A percentile compares a stretch with the other conserved stretches of the same genome.
These are phyloP conservation scores for Pseudonaja textilis DNA, from an alignment of 2,113 vertebrate genomes.

Conservation along the genomic window DNA sequence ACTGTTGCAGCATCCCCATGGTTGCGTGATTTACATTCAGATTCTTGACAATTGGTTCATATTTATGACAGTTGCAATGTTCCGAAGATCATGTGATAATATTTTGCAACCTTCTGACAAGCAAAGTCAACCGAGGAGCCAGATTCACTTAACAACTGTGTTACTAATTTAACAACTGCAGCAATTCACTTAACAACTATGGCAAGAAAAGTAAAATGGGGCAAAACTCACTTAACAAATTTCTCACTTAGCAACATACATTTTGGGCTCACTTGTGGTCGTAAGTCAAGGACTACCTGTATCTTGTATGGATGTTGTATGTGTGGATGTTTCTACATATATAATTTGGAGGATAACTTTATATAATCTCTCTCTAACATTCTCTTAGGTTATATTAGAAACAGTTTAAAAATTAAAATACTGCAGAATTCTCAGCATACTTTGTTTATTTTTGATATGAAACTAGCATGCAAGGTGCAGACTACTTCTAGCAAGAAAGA, in stretches of 20 bases:
- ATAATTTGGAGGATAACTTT: background rate
- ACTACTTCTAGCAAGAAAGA: background rate
- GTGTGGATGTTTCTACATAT: background rate
- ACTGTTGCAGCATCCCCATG: background rate
- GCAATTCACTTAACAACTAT: background rate
- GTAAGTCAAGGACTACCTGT: background rate
- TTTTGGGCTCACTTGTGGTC: background rate
- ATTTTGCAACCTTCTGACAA: background rate
- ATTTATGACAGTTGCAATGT: background rate
- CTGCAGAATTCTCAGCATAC: background rate
- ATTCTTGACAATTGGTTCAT: background rate
- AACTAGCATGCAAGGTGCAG: background rate
- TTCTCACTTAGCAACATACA: background rate
- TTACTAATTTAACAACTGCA: background rate
- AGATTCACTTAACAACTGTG: background rate
- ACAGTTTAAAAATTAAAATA: background rate
- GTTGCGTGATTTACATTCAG: background rate
- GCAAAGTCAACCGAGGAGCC: background rate
- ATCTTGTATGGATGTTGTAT: background rate
- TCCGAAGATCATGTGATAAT: background rate
- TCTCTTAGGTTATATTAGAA: background rate
- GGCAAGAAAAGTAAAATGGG: background rate
- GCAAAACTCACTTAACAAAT: background rate
- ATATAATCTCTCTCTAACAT: background rate
- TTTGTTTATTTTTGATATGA: background rate